Percentiles rank a stretch among this genome's conserved stretches.
Conservation (phyloP, 2,888 invertebrate species). For the Drosophila aldrichi region DNA sequence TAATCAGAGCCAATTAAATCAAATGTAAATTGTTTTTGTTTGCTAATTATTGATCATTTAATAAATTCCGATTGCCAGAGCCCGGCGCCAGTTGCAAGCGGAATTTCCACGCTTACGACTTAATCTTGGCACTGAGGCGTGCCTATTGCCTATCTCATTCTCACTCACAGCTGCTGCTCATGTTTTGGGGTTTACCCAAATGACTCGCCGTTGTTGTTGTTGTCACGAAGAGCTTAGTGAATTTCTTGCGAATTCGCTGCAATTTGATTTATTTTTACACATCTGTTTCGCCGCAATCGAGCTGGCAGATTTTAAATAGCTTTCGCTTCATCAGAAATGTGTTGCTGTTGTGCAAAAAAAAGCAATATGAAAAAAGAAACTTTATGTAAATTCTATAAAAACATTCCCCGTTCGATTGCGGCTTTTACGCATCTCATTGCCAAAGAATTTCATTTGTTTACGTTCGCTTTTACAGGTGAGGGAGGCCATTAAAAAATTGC, state of each 20-base stretch:
- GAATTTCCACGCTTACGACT: slow-evolving; percentile 5
- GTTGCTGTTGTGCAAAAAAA: not conserved
- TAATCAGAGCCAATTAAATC: slow-evolving; percentile 1
- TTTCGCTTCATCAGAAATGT: slow-evolving; percentile 28
- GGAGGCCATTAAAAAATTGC: slow-evolving; percentile 36
- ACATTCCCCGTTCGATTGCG: slow-evolving; percentile 14
- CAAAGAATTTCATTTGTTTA: slow-evolving; percentile 16
- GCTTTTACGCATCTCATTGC: slow-evolving; percentile 19
- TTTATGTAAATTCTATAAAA: not conserved
- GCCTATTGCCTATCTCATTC: not conserved
- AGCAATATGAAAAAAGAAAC: not conserved
- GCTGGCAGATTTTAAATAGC: slow-evolving; percentile 42
- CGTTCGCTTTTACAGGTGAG: not conserved
- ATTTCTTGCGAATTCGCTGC: slow-evolving; percentile 48
- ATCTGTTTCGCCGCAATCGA: slow-evolving; percentile 44
- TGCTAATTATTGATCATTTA: slow-evolving; percentile 8
- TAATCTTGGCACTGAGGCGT: not conserved
- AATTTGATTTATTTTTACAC: slow-evolving; percentile 50
- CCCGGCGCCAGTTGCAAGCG: slow-evolving; percentile 2
- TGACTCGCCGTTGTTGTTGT: slow-evolving; percentile 15
- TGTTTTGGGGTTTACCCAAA: slow-evolving; percentile 46
- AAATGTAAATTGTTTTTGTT: not conserved
- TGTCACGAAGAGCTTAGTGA: slow-evolving; percentile 18
- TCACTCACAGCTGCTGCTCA: slow-evolving; percentile 2
- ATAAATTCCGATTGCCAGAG: not conserved